phyloP scores from a whole-genome alignment of 2,113 vertebrate genomes.

The Tetraodon nigroviridis region DNA sequence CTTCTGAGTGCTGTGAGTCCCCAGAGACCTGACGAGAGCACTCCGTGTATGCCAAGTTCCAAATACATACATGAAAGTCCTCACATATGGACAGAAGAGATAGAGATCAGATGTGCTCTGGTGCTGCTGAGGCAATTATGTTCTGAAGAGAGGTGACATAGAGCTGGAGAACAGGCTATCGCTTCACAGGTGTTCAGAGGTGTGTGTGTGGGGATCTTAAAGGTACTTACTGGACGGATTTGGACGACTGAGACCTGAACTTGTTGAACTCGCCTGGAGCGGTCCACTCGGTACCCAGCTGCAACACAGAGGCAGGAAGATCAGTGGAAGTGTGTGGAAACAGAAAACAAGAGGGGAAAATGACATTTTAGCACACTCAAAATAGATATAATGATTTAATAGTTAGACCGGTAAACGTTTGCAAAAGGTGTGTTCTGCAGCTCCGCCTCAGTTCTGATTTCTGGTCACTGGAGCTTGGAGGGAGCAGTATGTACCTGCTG shows the following conservation, averaged over 20 bases:
- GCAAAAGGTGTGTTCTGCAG: too few species aligned
- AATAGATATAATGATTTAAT: too few species aligned
- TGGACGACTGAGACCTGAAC: conserved; percentile 95
- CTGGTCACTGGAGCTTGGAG: too few species aligned
- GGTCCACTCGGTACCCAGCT: conserved; percentile 95
- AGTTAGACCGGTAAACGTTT: too few species aligned
- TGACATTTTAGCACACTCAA: too few species aligned
- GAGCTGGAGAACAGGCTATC: not conserved
- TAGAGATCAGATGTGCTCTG: not conserved
- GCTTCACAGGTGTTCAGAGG: conserved; percentile 5
- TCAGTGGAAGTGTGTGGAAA: conserved; percentile 1
- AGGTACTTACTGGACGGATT: conserved; percentile 86
- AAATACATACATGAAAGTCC: not conserved
- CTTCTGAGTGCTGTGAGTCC: conserved; percentile 12
- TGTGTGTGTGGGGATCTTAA: conserved; percentile 23
- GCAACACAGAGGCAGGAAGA: conserved; percentile 55
- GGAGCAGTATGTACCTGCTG: not conserved
- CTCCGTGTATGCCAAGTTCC: not conserved
- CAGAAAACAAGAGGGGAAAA: too few species aligned
- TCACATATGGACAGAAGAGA: not conserved
- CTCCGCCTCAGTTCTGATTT: too few species aligned
- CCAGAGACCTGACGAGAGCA: conserved; percentile 1
- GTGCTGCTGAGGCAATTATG: conserved; percentile 5
- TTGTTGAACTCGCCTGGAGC: conserved; percentile 97
- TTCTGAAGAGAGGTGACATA: conserved; percentile 8